Evolutionary conservation across 2,113 vertebrate genomes (phyloP), one percentile per base, ranked within the genome.

Genomic region (Girardinichthys multiradiatus): DNA sequence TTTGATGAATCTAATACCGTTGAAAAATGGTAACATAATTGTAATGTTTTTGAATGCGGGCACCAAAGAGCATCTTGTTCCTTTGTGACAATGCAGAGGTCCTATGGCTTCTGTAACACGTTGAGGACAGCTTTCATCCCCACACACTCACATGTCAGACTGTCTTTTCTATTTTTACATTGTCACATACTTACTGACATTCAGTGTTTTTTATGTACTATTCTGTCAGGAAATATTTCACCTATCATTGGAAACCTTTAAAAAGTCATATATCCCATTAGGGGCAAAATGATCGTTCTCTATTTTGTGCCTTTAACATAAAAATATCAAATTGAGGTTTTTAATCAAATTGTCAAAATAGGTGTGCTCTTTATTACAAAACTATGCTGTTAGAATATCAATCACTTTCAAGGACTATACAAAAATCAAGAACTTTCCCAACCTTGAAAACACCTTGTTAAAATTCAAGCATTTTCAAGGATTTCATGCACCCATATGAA

Each of bases 51-150:
- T 77, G 29, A n/a, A 71, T 62, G 30, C 66, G 48, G 58, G 28
- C 26, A 13, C 57, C 7, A 9, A 62, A 45, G 15, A 65, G 10
- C 24, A 70, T 51, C 39, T 2, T 2, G 42, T 48, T 29, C 26
- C 39, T 59, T 57, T 71, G 21, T 71, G 45, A 37, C 62, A 54
- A 39, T 61, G 75, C 79, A 77, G 74, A 75, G 68, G 76, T 66
- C 68, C 79, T 62, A 69, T 72, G 37, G 72, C 76, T 69, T 60
- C 64, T 72, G 21, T 31, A 72, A 45, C 60, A 70, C 57, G 64
- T 83, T 70, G 39, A 65, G 64, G 42, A 68, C 68, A 75, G 3
- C 64, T 31, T 30, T 37, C 30, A 19, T 26, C n/a, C 59, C 61
- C 63, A 48, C 62, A 51, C 15, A 11, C 68, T 68, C 39, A 24